Percentiles rank a stretch among this genome's conserved stretches.
phyloP scores from a whole-genome alignment of 2,113 vertebrate genomes.

The Mellivora capensis region DNA sequence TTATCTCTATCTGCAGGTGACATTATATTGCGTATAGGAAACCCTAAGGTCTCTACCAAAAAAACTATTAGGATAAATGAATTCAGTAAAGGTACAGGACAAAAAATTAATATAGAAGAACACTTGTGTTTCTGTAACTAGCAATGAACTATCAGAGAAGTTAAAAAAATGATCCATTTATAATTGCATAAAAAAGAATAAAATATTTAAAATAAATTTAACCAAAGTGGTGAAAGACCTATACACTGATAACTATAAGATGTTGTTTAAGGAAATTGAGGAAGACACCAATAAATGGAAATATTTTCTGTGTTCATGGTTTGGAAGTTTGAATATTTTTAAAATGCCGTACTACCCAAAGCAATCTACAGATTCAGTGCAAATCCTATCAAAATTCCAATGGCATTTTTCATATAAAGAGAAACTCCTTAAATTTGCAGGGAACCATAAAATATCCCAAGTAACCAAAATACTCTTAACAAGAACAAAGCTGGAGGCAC shows the following conservation, averaged over 20 bases:
- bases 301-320: not conserved
- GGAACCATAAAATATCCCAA: not conserved
- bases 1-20: not conserved
- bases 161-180: not conserved
- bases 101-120: not conserved
- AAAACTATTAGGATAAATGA: not conserved
- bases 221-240: not conserved
- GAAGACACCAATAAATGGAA: not conserved
- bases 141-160: not conserved
- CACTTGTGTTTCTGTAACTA: not conserved
- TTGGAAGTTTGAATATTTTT: not conserved
- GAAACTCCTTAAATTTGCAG: not conserved
- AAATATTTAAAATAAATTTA: not conserved
- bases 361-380: not conserved
- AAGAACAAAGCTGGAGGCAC: not conserved
- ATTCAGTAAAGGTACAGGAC: not conserved
- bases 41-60: not conserved
- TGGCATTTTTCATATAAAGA: not conserved
- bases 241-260: not conserved
- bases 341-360: not conserved
- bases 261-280: not conserved
- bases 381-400: not conserved
- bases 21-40: not conserved
- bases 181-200: not conserved
- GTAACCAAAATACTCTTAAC: not conserved